Evolutionary conservation across 2,888 invertebrate species (phyloP).

Genomic region (Caenorhabditis imperialis): DNA sequence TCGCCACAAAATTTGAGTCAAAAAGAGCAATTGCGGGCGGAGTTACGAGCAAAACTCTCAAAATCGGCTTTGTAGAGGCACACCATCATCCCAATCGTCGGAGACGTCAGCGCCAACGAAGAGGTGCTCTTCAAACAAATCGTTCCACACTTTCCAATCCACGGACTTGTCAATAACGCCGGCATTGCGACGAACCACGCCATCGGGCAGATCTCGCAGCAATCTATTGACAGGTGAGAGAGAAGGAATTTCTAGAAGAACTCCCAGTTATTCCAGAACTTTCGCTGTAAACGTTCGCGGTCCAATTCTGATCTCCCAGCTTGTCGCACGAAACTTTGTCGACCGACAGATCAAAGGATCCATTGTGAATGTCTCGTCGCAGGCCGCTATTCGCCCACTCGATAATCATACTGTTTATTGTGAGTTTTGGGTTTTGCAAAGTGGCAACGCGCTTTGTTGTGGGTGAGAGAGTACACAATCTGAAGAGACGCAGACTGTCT

Average conservation of each 20-base stretch:
- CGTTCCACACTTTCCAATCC: slow-evolving; percentile 55
- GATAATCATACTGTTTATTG: slow-evolving; percentile 63
- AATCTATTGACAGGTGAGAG: slow-evolving; percentile 56
- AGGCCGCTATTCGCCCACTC: slow-evolving; percentile 61
- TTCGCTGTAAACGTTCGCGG: slow-evolving; percentile 61
- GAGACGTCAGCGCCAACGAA: slow-evolving; percentile 58
- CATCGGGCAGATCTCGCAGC: slow-evolving; percentile 55
- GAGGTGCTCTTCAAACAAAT: slow-evolving; percentile 52
- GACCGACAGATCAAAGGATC: slow-evolving; percentile 48
- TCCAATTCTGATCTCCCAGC: slow-evolving; percentile 59
- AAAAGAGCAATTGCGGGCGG: too few relatives aligned
- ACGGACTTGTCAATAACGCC: slow-evolving; percentile 66
- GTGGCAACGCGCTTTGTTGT: too few relatives aligned
- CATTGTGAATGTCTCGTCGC: slow-evolving; percentile 66
- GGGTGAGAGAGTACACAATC: too few relatives aligned
- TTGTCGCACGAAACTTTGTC: slow-evolving; percentile 53
- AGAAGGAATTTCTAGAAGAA: neutral
- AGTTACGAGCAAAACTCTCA: too few relatives aligned
- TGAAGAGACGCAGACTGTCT: too few relatives aligned
- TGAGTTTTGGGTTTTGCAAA: too few relatives aligned
- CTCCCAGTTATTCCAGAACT: slow-evolving; percentile 32
- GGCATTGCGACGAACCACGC: slow-evolving; percentile 57
- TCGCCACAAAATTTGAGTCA: too few relatives aligned
- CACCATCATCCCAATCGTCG: slow-evolving; percentile 46
- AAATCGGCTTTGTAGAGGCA: slow-evolving; percentile 30